Evolutionary conservation across 2,113 vertebrate genomes (phyloP), one percentile per base, ranked within the genome.

Genomic region (Panthera tigris): DNA sequence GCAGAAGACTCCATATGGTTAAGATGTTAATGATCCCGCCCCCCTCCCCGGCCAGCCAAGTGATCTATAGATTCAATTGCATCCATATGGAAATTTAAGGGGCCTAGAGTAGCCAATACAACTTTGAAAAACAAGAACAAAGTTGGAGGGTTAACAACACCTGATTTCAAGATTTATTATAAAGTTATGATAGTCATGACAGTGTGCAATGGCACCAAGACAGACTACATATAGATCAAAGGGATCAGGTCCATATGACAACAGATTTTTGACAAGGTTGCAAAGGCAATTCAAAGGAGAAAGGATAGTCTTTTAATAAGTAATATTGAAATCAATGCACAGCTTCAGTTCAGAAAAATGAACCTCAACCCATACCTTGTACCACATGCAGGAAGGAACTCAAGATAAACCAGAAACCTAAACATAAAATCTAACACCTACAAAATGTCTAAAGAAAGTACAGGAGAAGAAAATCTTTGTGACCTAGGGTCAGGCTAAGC

Each of bases 101-200:
- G n/a, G 33, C 21, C 31, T 66, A 41, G 41, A 68, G 61, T 5
- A 88, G 52, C 55, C 55, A 63, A 29, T 5, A 29, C 3, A 3
- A 45, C 27, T 85, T 81, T 57, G 57, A 33, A 90, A 86, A 52
- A 39, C 7, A 84, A 33, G 45, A 45, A 61, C 33, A 8, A 52
- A 89, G 36, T 25, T 61, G 55, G 33, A 27, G 48, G 50, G 39
- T 7, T 55, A 57, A 41, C 2, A 21, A 55, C 13, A 29, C 23
- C n/a, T 65, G n/a, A 66, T 63, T 41, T 82, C 29, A 39, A 74
- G 55, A 41, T n/a, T 57, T 39, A 16, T 27, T 27, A 0, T 10
- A 50, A 71, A 79, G 25, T 39, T 7, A 4, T 1, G 6, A 4
- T 27, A 4, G 21, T 25, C 55, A 2, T 2, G n/a, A 2, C 11